phyloP scores from a whole-genome alignment of 2,113 vertebrate species.

The Petaurus breviceps region DNA sequence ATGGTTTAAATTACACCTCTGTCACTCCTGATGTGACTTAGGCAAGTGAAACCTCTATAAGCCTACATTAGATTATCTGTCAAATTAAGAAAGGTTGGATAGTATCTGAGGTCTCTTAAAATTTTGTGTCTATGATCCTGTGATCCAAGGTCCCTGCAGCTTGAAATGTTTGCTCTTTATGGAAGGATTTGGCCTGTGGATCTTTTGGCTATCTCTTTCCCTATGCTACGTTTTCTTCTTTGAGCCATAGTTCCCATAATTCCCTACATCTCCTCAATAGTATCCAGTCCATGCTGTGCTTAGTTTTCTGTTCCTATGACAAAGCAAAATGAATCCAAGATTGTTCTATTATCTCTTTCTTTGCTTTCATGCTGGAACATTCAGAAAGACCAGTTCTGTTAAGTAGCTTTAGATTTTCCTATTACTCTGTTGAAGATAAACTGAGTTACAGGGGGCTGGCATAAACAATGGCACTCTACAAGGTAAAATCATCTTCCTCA shows the following conservation, averaged over 20 bases:
- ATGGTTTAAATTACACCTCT: background rate
- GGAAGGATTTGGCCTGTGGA: background rate
- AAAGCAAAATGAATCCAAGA: background rate
- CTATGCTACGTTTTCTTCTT: background rate
- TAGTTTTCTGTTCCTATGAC: background rate
- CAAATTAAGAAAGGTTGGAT: background rate
- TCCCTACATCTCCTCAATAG: background rate
- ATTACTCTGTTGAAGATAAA: background rate
- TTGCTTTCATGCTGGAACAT: background rate
- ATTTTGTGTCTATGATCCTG: background rate
- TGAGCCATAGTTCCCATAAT: background rate
- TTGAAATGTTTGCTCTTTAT: background rate
- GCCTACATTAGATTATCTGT: background rate
- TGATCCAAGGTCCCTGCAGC: background rate
- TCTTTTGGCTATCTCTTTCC: background rate
- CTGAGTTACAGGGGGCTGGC: background rate
- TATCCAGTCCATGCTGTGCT: background rate
- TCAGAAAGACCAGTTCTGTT: background rate
- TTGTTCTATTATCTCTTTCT: background rate
- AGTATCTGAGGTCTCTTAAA: background rate
- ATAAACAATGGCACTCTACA: background rate
- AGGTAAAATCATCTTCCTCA: background rate
- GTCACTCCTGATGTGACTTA: background rate
- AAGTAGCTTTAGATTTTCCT: background rate
- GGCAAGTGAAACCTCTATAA: background rate